Percentiles rank a stretch among this genome's conserved stretches.
Conservation (phyloP, 2,888 invertebrate species). For the Deilephila porcellus region DNA sequence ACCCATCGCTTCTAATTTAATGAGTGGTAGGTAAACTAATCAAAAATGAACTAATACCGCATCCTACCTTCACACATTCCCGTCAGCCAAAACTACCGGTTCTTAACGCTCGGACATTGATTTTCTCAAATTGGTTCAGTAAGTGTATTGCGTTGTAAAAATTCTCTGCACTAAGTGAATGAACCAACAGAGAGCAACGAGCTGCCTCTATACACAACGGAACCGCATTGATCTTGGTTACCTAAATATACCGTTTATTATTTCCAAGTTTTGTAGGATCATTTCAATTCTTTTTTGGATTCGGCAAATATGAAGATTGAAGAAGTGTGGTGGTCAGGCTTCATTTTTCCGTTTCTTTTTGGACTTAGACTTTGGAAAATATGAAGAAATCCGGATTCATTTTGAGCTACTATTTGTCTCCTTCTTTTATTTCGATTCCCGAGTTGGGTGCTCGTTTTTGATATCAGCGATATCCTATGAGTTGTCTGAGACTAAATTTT, state of each 20-base stretch:
- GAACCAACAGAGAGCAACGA: constrained; percentile 37
- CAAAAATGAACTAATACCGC: background rate
- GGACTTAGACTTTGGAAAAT: too few species aligned
- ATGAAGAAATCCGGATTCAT: too few species aligned
- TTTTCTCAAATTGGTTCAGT: constrained; percentile 66
- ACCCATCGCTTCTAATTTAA: constrained; percentile 9
- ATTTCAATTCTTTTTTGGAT: background rate
- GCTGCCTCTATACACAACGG: constrained; percentile 1
- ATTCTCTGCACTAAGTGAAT: constrained; percentile 55
- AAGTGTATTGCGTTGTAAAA: constrained; percentile 65
- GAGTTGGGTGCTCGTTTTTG: too few species aligned
- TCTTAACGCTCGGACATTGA: constrained; percentile 65
- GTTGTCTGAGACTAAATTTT: too few species aligned
- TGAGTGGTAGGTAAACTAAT: background rate
- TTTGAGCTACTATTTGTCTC: too few species aligned
- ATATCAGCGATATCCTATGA: too few species aligned
- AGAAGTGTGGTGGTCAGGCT: too few species aligned
- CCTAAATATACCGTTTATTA: background rate
- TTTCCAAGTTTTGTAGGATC: background rate
- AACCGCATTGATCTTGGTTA: background rate
- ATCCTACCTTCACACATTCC: constrained; percentile 29
- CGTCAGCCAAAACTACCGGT: constrained; percentile 39
- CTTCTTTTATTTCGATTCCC: background rate
- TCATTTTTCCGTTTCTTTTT: background rate
- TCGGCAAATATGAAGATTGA: too few species aligned